phyloP scores from a whole-genome alignment of 2,888 invertebrate genomes.

The Ptychoptera contaminata region DNA sequence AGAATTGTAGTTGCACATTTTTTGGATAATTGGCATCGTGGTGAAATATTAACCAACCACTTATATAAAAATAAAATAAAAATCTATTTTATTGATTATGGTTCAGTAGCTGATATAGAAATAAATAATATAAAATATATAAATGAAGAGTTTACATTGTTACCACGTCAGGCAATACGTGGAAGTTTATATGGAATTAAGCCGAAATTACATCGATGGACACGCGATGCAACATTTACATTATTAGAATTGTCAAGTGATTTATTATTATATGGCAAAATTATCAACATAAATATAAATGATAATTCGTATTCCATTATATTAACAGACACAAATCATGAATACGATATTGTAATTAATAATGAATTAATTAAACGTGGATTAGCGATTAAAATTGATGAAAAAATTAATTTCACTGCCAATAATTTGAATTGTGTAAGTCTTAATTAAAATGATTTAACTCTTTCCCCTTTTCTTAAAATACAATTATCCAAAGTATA shows the following conservation, averaged over 20 bases:
- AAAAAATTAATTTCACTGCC: conserved; percentile 12
- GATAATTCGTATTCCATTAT: conserved; percentile 14
- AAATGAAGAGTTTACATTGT: conserved; percentile 14
- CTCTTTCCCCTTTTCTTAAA: background rate
- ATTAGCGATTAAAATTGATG: conserved; percentile 16
- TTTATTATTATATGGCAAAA: conserved; percentile 17
- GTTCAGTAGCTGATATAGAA: conserved; percentile 18
- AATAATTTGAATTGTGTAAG: background rate
- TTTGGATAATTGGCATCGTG: conserved; percentile 21
- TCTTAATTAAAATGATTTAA: background rate
- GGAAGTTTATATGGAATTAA: conserved; percentile 20
- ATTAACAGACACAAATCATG: conserved; percentile 18
- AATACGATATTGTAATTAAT: conserved; percentile 15
- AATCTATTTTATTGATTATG: conserved; percentile 22
- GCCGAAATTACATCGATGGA: conserved; percentile 18
- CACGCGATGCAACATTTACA: conserved; percentile 15
- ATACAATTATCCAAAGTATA: too few species aligned
- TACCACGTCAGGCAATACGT: conserved; percentile 19
- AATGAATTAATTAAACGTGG: conserved; percentile 13
- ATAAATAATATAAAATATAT: conserved; percentile 18
- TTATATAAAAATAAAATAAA: conserved; percentile 14
- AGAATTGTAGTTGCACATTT: conserved; percentile 19
- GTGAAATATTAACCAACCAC: conserved; percentile 15
- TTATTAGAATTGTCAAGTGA: conserved; percentile 14
- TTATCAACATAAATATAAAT: conserved; percentile 16